A percentile compares a stretch with the other conserved stretches of the same genome.
These are phyloP conservation scores for Phenacoccus solenopsis DNA, from an alignment of 1,140 invertebrate genomes.

Conservation along the genomic window DNA sequence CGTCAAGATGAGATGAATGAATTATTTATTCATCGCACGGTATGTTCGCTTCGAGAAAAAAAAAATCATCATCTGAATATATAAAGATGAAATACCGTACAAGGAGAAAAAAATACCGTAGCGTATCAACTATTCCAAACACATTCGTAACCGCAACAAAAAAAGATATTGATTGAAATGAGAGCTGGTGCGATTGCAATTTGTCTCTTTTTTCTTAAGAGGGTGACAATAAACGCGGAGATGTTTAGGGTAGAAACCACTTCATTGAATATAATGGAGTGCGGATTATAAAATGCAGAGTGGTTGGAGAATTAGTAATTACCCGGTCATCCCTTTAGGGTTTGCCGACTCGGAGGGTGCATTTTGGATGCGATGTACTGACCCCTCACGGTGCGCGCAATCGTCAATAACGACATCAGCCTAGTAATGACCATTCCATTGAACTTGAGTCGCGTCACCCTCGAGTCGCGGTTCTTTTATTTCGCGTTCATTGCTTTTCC, in stretches of 20 bases:
- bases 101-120: no score
- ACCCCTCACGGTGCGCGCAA: neutral
- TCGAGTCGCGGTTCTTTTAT: neutral
- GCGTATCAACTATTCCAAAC: neutral
- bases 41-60: no score
- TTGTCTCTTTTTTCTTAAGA: conserved; percentile 14
- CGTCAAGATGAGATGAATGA: no score
- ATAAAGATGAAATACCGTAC: no score
- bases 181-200: conserved; percentile 9
- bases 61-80: no score
- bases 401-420: conserved; percentile 9
- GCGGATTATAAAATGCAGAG: conserved; percentile 6
- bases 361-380: neutral
- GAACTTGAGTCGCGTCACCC: conserved; percentile 4
- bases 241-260: conserved; percentile 13
- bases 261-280: conserved; percentile 14
- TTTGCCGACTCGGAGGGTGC: conserved; percentile 10
- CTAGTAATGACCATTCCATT: conserved; percentile 12
- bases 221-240: conserved; percentile 4
- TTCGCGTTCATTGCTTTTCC: neutral
- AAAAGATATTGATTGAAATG: conserved; percentile 6
- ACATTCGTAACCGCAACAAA: conserved; percentile 10
- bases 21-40: no score
- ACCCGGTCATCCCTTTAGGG: conserved; percentile 12
- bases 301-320: conserved; percentile 11